Conservation (phyloP, 2,113 vertebrate genomes). For the Antechinus stuartii region DNA sequence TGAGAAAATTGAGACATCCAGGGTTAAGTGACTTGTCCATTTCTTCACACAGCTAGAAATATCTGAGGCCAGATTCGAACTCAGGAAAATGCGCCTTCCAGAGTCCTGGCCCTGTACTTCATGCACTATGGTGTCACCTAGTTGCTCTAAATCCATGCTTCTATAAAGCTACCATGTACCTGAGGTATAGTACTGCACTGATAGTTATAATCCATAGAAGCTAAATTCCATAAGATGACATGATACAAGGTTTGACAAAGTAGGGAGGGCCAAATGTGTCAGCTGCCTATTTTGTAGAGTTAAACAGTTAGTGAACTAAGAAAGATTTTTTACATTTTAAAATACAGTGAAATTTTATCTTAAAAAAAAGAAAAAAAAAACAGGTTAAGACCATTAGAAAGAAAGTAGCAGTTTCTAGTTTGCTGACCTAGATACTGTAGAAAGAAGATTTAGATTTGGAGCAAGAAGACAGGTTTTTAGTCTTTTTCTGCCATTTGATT, state of each 20-base stretch:
- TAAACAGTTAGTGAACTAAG: background rate
- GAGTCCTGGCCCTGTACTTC: background rate
- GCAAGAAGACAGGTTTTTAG: background rate
- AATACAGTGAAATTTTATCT: background rate
- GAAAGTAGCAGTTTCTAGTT: background rate
- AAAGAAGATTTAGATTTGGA: background rate
- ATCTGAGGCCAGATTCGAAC: background rate
- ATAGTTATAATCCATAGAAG: background rate
- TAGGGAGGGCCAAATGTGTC: background rate
- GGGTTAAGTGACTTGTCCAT: background rate
- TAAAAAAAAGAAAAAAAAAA: background rate
- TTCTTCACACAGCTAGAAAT: background rate
- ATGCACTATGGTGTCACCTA: background rate
- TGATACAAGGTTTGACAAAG: background rate
- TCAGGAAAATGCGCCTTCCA: background rate
- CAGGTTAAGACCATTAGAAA: background rate
- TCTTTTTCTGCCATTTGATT: background rate
- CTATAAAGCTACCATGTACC: background rate
- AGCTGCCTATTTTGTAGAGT: background rate
- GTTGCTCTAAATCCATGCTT: background rate
- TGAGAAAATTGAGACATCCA: background rate
- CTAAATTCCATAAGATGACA: background rate
- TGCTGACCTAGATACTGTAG: background rate
- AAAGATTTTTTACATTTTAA: background rate
- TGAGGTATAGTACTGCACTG: background rate